A percentile compares a stretch with the other conserved stretches of the same genome.
Evolutionary conservation across 2,797 vertebrate genomes (phyloP).

Genomic region (Eptatretus atami): DNA sequence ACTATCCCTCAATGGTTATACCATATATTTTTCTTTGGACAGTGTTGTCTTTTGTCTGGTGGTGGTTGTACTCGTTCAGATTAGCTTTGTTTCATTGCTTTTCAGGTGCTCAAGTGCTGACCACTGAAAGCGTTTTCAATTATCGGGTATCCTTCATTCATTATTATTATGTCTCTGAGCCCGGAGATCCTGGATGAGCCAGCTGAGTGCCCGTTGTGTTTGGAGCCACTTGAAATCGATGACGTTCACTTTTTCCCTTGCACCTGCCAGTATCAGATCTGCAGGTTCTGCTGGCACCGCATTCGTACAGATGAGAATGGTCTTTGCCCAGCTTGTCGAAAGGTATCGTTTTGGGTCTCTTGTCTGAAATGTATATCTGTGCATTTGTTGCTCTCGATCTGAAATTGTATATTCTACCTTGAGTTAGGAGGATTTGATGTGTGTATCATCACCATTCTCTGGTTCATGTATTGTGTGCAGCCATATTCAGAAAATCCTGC

Average conservation of each 20-base stretch:
- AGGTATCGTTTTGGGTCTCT: constrained; percentile 24
- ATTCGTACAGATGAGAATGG: constrained; percentile 98
- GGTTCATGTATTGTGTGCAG: constrained; percentile 15
- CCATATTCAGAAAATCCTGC: constrained; percentile 97
- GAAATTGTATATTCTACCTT: too few species aligned
- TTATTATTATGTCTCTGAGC: constrained; percentile 68
- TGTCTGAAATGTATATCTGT: too few species aligned
- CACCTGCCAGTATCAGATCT: constrained; percentile 98
- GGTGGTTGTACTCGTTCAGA: too few species aligned
- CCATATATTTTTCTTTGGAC: too few species aligned
- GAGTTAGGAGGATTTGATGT: constrained; percentile 10
- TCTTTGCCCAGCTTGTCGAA: constrained; percentile 97
- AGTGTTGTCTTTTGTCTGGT: too few species aligned
- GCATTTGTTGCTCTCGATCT: too few species aligned
- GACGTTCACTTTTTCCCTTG: constrained; percentile 99
- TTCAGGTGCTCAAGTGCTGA: too few species aligned
- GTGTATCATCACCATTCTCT: constrained; percentile 6
- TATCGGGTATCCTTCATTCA: too few species aligned
- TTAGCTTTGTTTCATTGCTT: too few species aligned
- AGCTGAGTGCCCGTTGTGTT: constrained; percentile 98
- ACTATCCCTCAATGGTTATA: too few species aligned
- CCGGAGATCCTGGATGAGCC: constrained; percentile 89
- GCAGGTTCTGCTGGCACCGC: constrained; percentile 98
- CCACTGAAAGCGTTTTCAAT: too few species aligned
- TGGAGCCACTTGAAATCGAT: constrained; percentile 96